Percentiles rank a stretch among this genome's conserved stretches.
These are phyloP conservation scores for Oryzaephilus surinamensis DNA, from an alignment of 1,140 invertebrate genomes.

Conservation along the genomic window DNA sequence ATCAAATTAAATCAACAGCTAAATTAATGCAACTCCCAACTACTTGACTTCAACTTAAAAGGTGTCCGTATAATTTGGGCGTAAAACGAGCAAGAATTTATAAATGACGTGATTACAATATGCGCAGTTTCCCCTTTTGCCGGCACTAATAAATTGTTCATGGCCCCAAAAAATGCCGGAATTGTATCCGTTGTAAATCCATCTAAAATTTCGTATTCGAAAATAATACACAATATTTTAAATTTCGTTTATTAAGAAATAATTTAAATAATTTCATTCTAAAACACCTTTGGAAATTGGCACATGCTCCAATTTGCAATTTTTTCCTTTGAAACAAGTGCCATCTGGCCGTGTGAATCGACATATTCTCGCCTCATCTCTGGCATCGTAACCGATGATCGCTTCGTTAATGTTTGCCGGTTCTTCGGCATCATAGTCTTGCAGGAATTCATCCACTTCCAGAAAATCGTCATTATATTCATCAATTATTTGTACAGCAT, in stretches of 20 bases:
- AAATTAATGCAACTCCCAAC: background rate
- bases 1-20: background rate
- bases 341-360: conserved; percentile 18
- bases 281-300: conserved; percentile 16
- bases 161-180: conserved; percentile 8
- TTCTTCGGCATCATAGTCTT: conserved; percentile 15
- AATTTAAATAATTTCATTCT: no score
- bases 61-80: conserved; percentile 17
- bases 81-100: conserved; percentile 16
- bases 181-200: conserved; percentile 23
- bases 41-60: conserved; percentile 2
- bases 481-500: conserved; percentile 10
- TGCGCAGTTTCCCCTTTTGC: conserved; percentile 5
- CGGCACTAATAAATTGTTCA: conserved; percentile 12
- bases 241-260: no score
- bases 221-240: no score
- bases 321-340: conserved; percentile 20
- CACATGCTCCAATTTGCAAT: conserved; percentile 23
- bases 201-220: no score
- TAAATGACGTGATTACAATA: conserved; percentile 16
- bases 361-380: conserved; percentile 24
- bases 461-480: conserved; percentile 7
- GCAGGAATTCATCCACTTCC: conserved; percentile 10
- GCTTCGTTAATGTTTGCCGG: conserved; percentile 25
- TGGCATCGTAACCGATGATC: conserved; percentile 22